Evolutionary conservation across 2,888 invertebrate genomes (phyloP), one percentile per base, ranked within the genome.

Genomic region (Lissonota sp.): DNA sequence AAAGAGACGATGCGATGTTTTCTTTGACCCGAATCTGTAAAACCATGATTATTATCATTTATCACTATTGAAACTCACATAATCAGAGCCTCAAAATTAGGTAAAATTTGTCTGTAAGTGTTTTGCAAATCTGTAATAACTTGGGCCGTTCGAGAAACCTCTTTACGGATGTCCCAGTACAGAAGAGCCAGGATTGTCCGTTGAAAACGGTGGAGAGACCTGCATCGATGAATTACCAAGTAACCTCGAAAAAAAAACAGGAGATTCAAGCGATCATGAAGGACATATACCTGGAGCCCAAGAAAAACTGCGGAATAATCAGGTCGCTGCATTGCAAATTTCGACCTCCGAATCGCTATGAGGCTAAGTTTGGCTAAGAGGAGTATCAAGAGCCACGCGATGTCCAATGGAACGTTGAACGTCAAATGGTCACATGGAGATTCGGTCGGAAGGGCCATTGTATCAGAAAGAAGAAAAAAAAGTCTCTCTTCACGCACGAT

Each of bases 401-500:
- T 71, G 55, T 57, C 69, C 73, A 67, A 81, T 51, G 70, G 58
- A 46, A 76, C 62, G 72, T 63, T 46, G 6, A 53, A 14, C 53
- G 12, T 44, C 10, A 10, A 8, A 6, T 8, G 44, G 7, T 4
- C 44, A 58, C 64, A 10, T 46, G 62, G 6, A 57, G 40, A 55
- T 42, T 57, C 39, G n/a, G 10, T 57, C 49, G 40, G 58, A 53
- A 42, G 66, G 8, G 62, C 16, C n/a, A 51, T 39, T 14, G 40
- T 7, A 2, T 6, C 7, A 5, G 10, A 79, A 66, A 51, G 53
- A 75, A 78, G 44, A 72, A 58, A 80, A 66, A 81, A 67, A 14
- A 66, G 58, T 78, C 78, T 80, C 4, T 60, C 44, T 85, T 86
- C 80, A 83, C 84, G 86, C 78, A 83, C 85, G 84, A 85, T 85